A percentile compares a stretch with the other conserved stretches of the same genome.
These are phyloP conservation scores for Drosophila repletoides DNA, from an alignment of 1,140 invertebrate species.

Conservation along the genomic window DNA sequence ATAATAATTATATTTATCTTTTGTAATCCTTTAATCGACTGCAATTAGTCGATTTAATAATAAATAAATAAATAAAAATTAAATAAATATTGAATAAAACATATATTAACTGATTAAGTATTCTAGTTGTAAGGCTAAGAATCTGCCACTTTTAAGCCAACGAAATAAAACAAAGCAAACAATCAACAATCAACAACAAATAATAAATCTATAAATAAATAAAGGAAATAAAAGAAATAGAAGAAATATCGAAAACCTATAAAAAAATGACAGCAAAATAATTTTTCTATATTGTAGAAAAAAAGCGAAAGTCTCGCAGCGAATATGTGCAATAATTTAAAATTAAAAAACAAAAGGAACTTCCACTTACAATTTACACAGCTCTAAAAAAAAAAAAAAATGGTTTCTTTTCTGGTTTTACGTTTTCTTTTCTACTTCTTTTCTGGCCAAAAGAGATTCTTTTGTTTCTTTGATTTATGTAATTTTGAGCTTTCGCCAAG, in stretches of 20 bases:
- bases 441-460: slow-evolving; percentile 24
- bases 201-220: slow-evolving; percentile 52
- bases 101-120: slow-evolving; percentile 34
- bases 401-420: slow-evolving; percentile 3
- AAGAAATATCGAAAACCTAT: too few relatives aligned
- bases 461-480: slow-evolving; percentile 55
- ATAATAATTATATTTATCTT: too few relatives aligned
- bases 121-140: slow-evolving; percentile 39
- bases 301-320: slow-evolving; percentile 63
- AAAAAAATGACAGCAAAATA: slow-evolving; percentile 55
- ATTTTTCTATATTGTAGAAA: slow-evolving; percentile 22
- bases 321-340: slow-evolving; percentile 64
- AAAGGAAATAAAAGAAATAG: slow-evolving; percentile 2
- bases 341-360: slow-evolving; percentile 31
- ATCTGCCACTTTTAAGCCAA: slow-evolving; percentile 34
- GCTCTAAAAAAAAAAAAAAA: not conserved
- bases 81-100: slow-evolving; percentile 22
- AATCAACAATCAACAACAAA: too few relatives aligned
- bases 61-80: slow-evolving; percentile 18
- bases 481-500: slow-evolving; percentile 40
- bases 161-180: slow-evolving; percentile 58
- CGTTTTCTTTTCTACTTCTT: slow-evolving; percentile 21
- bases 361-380: slow-evolving; percentile 22
- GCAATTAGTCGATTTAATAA: too few relatives aligned
- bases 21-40: slow-evolving; percentile 60